phyloP scores from a whole-genome alignment of 2,888 invertebrate genomes.

The Agrochola lota region DNA sequence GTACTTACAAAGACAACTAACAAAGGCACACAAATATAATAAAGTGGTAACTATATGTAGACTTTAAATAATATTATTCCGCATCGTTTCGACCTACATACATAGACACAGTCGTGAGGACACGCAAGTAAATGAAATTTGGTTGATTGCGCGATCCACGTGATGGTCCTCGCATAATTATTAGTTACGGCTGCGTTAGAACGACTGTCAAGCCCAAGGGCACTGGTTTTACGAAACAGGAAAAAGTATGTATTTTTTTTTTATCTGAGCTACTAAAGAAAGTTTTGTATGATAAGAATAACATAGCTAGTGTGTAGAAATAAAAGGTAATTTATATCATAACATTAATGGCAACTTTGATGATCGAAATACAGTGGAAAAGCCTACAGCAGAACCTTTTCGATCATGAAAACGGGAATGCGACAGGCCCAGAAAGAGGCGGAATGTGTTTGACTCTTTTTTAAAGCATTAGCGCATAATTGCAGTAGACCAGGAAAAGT shows the following conservation, averaged over 20 bases:
- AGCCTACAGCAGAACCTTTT: background rate
- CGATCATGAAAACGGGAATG: background rate
- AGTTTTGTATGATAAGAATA: slow-evolving; percentile 3
- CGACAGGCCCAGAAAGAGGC: no score
- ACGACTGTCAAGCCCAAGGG: slow-evolving; percentile 52
- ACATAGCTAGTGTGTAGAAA: no score
- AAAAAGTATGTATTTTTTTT: slow-evolving; percentile 8
- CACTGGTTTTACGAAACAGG: slow-evolving; percentile 44
- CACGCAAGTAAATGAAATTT: slow-evolving; percentile 76
- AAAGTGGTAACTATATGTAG: slow-evolving; percentile 19
- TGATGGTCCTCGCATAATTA: slow-evolving; percentile 70
- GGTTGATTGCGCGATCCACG: slow-evolving; percentile 74
- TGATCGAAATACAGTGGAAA: background rate
- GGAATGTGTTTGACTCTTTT: background rate
- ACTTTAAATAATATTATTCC: slow-evolving; percentile 65
- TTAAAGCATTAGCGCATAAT: background rate
- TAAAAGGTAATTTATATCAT: background rate
- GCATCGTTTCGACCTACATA: slow-evolving; percentile 71
- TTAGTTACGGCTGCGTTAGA: slow-evolving; percentile 61
- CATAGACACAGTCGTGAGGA: slow-evolving; percentile 67
- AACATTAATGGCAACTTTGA: background rate
- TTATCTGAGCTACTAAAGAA: background rate
- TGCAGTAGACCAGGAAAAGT: no score
- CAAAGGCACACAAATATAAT: slow-evolving; percentile 26
- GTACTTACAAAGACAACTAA: slow-evolving; percentile 4